A percentile compares a stretch with the other conserved stretches of the same genome.
These are phyloP conservation scores for Hyles euphorbiae DNA, from an alignment of 1,140 invertebrate species.

Conservation along the genomic window DNA sequence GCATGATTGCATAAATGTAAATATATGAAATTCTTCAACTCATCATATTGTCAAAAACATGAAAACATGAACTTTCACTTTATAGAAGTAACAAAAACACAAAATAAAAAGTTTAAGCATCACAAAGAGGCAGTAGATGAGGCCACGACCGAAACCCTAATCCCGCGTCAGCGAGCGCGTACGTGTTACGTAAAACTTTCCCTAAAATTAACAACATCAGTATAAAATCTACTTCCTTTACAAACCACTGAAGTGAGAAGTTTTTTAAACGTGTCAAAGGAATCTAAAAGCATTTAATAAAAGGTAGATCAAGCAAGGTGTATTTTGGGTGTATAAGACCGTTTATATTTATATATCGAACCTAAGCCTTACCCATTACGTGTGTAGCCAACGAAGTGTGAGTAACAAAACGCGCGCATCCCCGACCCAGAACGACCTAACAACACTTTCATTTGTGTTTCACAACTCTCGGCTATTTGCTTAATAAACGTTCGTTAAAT, in stretches of 20 bases:
- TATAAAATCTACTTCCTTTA: slow-evolving; percentile 12
- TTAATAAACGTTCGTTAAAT: slow-evolving; percentile 29
- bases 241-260: slow-evolving; percentile 11
- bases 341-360: slow-evolving; percentile 22
- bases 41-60: no score
- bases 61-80: no score
- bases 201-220: slow-evolving; percentile 6
- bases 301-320: slow-evolving; percentile 16
- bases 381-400: slow-evolving; percentile 17
- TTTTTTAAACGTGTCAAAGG: slow-evolving; percentile 14
- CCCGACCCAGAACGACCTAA: slow-evolving; percentile 19
- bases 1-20: no score
- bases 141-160: no score
- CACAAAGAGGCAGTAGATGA: no score
- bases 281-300: slow-evolving; percentile 23
- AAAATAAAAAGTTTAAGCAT: no score
- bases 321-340: slow-evolving; percentile 10
- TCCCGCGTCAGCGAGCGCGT: no score
- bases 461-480: slow-evolving; percentile 25
- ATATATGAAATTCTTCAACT: no score
- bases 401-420: slow-evolving; percentile 20
- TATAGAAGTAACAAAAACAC: no score
- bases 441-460: slow-evolving; percentile 28
- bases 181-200: neutral
- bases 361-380: slow-evolving; percentile 2